phyloP scores from a whole-genome alignment of 30 jellyfish, hydroid and myxozoan genomes.

The Aurelia coerulea region DNA sequence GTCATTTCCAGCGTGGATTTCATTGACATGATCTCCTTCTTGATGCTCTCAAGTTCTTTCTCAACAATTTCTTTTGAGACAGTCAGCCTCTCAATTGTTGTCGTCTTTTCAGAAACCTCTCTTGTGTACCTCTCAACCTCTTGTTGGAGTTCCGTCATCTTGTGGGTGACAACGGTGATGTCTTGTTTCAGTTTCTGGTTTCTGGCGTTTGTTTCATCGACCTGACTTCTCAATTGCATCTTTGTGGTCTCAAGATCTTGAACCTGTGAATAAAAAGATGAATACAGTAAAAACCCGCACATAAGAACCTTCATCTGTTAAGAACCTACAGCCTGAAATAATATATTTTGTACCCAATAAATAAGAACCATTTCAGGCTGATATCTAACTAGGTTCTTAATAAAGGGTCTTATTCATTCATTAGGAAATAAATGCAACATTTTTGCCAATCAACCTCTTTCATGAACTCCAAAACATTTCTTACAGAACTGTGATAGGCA shows the following conservation, averaged over 20 bases:
- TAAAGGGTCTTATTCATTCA: too few relatives aligned
- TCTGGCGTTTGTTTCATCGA: conserved; percentile 80
- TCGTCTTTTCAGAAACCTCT: conserved; percentile 79
- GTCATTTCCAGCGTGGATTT: conserved; percentile 70
- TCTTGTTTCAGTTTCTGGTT: conserved; percentile 81
- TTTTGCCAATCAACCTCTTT: too few relatives aligned
- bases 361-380: too few relatives aligned
- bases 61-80: conserved; percentile 64
- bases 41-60: conserved; percentile 77
- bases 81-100: conserved; percentile 78
- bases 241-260: conserved; percentile 71
- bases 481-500: too few relatives aligned
- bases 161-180: conserved; percentile 66
- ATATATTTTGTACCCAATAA: too few relatives aligned
- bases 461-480: too few relatives aligned
- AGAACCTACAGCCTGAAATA: too few relatives aligned
- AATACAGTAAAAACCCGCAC: too few relatives aligned
- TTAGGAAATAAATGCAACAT: too few relatives aligned
- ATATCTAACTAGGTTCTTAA: too few relatives aligned
- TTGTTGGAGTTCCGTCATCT: conserved; percentile 69
- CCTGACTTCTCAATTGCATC: conserved; percentile 74
- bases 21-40: conserved; percentile 70
- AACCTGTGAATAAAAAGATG: background rate
- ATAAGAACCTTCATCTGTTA: too few relatives aligned
- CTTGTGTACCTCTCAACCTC: conserved; percentile 73